Base-by-base conservation (phyloP, 2,797 vertebrate species). In the Megaceryle alcyon region DNA sequence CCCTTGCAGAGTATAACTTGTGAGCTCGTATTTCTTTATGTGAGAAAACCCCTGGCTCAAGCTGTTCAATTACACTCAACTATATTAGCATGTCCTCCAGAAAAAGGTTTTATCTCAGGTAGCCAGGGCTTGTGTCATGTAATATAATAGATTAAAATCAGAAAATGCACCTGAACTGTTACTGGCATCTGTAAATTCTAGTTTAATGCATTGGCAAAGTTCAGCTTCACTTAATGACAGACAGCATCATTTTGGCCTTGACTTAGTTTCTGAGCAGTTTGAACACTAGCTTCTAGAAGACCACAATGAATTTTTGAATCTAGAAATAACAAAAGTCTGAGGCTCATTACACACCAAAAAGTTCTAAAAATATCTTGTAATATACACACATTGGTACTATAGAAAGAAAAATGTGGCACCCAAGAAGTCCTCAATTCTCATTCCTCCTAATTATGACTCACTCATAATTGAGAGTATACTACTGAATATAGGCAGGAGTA, bases 301-400 rank as follows among this genome's bases (percentile, higher is more conserved):
- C 15, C 0, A 0, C 23, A 59, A 35, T 9, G 17, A 64, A 29
- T 2, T 51, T 86, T 72, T 66, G 5, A 77, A 68, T 57, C 28
- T 25, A 51, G 26, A 85, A 71, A 17, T 26, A 43, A 35, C 5
- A 44, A 20, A 87, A 54, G 29, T 16, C 13, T 44, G 18, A 72
- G 28, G 12, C 12, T 82, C 49, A 3, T 26, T 46, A 9, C 28
- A 46, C 18, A 57, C 1, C 1, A 49, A 33, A 81, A 37, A 18
- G 2, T 33, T 80, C 5, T 13, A 78, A 39, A 85, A 88, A 41
- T 72, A 28, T 26, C 5, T 23, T 31, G 23, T 35, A 46, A 20
- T 48, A 31, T 19, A 48, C 26, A 29, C 6, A 51, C 4, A 22
- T 77, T 63, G 57, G 2, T 48, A 33, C 22, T 1, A 1, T 7